A percentile compares a stretch with the other conserved stretches of the same genome.
These are phyloP conservation scores for Neomicropteryx cornuta DNA, from an alignment of 1,140 invertebrate species.

Conservation along the genomic window DNA sequence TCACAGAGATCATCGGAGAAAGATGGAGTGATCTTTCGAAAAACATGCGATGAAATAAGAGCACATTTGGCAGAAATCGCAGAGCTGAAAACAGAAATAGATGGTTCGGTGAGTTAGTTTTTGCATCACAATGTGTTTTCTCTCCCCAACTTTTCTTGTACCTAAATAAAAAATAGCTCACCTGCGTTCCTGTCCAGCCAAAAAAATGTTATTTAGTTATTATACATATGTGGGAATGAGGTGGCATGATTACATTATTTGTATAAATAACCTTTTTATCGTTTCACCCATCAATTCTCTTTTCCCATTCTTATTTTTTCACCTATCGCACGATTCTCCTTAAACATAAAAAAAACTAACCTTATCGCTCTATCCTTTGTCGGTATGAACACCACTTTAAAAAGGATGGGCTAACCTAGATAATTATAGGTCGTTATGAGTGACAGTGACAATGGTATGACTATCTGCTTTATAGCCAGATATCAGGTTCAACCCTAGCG, in stretches of 20 bases:
- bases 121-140: slow-evolving; percentile 7
- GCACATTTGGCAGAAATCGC: slow-evolving; percentile 52
- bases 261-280: not conserved
- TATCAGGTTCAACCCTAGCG: too few relatives aligned
- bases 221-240: slow-evolving; percentile 3
- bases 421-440: too few relatives aligned
- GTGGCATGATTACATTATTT: slow-evolving; percentile 5
- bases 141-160: slow-evolving; percentile 12
- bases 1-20: slow-evolving; percentile 46
- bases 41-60: slow-evolving; percentile 55
- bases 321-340: too few relatives aligned
- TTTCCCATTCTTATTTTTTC: too few relatives aligned
- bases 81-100: slow-evolving; percentile 46
- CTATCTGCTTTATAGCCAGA: too few relatives aligned
- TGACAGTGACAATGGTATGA: too few relatives aligned
- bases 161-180: slow-evolving; percentile 5
- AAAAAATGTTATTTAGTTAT: slow-evolving; percentile 5
- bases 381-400: too few relatives aligned
- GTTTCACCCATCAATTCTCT: too few relatives aligned
- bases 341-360: too few relatives aligned
- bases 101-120: slow-evolving; percentile 33
- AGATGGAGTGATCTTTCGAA: slow-evolving; percentile 56
- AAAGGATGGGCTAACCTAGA: too few relatives aligned
- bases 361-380: too few relatives aligned
- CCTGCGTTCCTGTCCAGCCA: not conserved